A percentile compares a stretch with the other conserved stretches of the same genome.
Conservation (phyloP, 2,888 invertebrate genomes). For the Thyatira batis region DNA sequence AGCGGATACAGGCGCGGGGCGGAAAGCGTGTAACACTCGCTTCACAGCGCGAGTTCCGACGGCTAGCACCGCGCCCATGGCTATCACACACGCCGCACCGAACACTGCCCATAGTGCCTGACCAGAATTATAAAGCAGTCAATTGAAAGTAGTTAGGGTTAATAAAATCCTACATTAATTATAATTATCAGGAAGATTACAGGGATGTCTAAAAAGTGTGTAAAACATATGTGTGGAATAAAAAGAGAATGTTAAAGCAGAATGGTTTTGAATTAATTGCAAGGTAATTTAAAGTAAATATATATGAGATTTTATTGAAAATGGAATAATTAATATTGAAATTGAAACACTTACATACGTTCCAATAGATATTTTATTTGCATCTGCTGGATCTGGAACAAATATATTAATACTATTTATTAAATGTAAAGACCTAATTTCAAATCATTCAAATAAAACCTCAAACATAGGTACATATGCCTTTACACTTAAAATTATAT, state of each 20-base stretch:
- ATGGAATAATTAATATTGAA: too few relatives aligned
- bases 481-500: constrained; percentile 8
- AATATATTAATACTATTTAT: background rate
- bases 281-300: too few relatives aligned
- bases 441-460: background rate
- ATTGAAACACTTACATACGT: constrained; percentile 72
- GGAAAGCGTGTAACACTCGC: constrained; percentile 56
- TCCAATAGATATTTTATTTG: constrained; percentile 36
- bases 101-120: constrained; percentile 61
- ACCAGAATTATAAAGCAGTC: constrained; percentile 1
- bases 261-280: too few relatives aligned
- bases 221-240: too few relatives aligned
- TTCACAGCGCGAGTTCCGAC: constrained; percentile 58
- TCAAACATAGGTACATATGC: background rate
- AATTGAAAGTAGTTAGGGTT: background rate
- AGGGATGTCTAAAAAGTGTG: too few relatives aligned
- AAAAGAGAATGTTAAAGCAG: too few relatives aligned
- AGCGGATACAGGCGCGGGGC: constrained; percentile 54
- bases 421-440: too few relatives aligned
- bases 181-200: too few relatives aligned
- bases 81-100: constrained; percentile 54
- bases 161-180: too few relatives aligned
- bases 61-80: constrained; percentile 48
- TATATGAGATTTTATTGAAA: too few relatives aligned
- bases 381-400: constrained; percentile 57